A percentile compares a stretch with the other conserved stretches of the same genome.
phyloP scores from a whole-genome alignment of 2,888 invertebrate species.

The Panzeria rudis region DNA sequence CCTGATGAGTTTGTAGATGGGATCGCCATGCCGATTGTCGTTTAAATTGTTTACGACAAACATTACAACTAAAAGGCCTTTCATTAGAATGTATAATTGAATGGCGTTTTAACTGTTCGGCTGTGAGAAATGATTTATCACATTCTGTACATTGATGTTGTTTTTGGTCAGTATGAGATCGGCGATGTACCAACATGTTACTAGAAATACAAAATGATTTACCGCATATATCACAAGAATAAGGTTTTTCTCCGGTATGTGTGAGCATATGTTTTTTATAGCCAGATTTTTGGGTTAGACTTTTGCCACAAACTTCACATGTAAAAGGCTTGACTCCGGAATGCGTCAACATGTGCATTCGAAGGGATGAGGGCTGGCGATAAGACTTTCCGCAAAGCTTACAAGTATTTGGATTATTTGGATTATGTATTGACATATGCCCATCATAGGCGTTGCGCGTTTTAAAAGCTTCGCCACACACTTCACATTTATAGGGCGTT shows the following conservation, averaged over 20 bases:
- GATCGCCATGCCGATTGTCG: conserved; percentile 75
- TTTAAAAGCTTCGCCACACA: conserved; percentile 82
- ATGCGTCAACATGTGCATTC: conserved; percentile 80
- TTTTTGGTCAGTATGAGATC: conserved; percentile 81
- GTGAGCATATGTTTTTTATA: conserved; percentile 83
- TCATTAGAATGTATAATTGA: conserved; percentile 80
- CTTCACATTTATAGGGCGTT: conserved; percentile 80
- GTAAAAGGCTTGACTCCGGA: conserved; percentile 81
- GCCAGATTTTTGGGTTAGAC: conserved; percentile 83
- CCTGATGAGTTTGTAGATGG: conserved; percentile 75
- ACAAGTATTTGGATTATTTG: conserved; percentile 82
- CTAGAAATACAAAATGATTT: conserved; percentile 82
- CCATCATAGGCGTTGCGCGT: conserved; percentile 83
- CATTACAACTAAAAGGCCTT: conserved; percentile 76
- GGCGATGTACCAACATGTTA: conserved; percentile 81
- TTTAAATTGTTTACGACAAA: conserved; percentile 75
- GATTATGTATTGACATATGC: conserved; percentile 80
- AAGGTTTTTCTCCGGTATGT: conserved; percentile 83
- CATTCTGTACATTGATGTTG: conserved; percentile 80
- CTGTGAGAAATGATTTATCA: conserved; percentile 80
- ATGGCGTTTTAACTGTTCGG: conserved; percentile 82
- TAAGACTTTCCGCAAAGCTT: conserved; percentile 80
- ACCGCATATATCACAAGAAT: conserved; percentile 80
- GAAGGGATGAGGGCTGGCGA: conserved; percentile 81
- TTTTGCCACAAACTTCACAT: conserved; percentile 82